phyloP scores from a whole-genome alignment of 2,113 vertebrate species.

The Spermophilus dauricus region DNA sequence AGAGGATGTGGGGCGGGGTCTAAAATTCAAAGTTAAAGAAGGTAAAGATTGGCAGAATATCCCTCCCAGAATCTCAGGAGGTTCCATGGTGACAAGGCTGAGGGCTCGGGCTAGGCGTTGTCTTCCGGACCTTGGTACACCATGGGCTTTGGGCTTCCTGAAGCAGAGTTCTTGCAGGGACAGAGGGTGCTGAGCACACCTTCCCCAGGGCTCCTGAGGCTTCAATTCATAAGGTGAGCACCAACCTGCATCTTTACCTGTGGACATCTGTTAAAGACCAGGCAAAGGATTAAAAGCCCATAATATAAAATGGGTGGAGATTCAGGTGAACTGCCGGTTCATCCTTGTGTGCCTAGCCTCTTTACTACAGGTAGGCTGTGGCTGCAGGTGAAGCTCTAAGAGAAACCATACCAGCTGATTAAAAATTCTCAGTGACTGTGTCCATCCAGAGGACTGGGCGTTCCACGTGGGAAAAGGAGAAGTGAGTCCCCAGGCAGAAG shows the following conservation, averaged over 20 bases:
- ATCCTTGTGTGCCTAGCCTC: neutral
- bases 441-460: too few relatives aligned
- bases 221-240: neutral
- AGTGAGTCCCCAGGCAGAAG: neutral
- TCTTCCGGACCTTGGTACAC: neutral
- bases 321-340: neutral
- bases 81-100: neutral
- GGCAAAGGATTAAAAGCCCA: neutral
- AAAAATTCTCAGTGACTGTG: neutral
- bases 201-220: neutral
- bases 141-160: neutral
- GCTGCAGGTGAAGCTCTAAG: neutral
- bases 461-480: neutral
- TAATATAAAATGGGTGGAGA: neutral
- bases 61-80: neutral
- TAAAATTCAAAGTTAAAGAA: neutral
- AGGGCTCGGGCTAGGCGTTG: neutral
- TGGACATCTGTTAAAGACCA: neutral
- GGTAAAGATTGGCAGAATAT: neutral
- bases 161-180: neutral
- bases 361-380: neutral
- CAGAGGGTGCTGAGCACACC: too few relatives aligned
- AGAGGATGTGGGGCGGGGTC: rapidly evolving
- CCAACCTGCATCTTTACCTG: neutral
- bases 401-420: neutral